phyloP scores from a whole-genome alignment of 1,140 invertebrate genomes.

The Tribolium castaneum region DNA sequence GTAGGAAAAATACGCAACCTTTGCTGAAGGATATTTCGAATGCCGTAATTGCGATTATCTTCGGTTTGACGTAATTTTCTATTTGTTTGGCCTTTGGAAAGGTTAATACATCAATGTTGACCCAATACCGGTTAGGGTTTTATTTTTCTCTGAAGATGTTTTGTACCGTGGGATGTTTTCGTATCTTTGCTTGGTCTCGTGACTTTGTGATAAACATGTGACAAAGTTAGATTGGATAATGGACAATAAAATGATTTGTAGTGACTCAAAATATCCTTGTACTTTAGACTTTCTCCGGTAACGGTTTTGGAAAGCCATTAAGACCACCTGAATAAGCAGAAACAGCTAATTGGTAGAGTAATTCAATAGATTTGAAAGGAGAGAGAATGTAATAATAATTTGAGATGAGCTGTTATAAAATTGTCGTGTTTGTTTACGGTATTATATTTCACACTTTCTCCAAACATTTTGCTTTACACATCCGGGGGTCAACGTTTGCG shows the following conservation, averaged over 20 bases:
- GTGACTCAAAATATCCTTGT: background rate
- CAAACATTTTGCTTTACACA: background rate
- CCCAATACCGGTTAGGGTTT: background rate
- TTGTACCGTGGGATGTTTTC: background rate
- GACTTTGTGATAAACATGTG: background rate
- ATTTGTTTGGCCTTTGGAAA: background rate
- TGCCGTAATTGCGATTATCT: background rate
- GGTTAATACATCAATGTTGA: background rate
- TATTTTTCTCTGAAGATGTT: background rate
- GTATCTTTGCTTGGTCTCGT: background rate
- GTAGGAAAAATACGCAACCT: background rate
- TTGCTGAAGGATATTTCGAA: background rate
- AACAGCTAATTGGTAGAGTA: background rate
- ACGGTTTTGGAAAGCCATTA: background rate
- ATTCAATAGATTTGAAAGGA: background rate
- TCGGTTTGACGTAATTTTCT: background rate
- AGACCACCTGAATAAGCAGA: background rate
- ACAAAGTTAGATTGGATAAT: background rate
- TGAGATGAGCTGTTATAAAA: background rate
- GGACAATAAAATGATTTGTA: background rate
- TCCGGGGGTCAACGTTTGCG: slow-evolving; percentile 26
- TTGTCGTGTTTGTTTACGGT: too few species aligned
- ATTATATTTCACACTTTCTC: background rate
- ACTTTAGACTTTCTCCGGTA: background rate
- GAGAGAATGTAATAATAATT: background rate